These are phyloP conservation scores for Iphiclides podalirius DNA, from an alignment of 2,888 invertebrate genomes.

Conservation along the genomic window DNA sequence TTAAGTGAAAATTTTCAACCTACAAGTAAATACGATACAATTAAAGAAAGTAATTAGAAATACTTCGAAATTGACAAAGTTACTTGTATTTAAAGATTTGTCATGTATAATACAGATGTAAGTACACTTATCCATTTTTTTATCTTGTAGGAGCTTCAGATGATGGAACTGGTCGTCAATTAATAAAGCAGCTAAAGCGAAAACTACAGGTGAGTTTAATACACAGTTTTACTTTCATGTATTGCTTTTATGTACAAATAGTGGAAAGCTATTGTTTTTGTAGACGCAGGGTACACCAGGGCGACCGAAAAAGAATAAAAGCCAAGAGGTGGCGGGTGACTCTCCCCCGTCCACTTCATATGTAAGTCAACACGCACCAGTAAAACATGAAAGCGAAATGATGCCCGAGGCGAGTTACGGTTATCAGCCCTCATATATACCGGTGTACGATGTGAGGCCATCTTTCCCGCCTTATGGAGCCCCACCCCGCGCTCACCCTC, in stretches of 20 bases:
- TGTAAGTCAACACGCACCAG: conserved; percentile 44
- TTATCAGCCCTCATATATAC: conserved; percentile 51
- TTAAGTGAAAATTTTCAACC: too few relatives aligned
- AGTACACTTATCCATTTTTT: too few relatives aligned
- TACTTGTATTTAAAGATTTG: too few relatives aligned
- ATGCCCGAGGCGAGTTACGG: conserved; percentile 43
- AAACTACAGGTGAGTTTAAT: conserved; percentile 74
- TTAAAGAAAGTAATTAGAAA: too few relatives aligned
- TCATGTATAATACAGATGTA: too few relatives aligned
- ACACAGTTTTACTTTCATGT: too few relatives aligned
- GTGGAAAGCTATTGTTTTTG: conserved; percentile 6
- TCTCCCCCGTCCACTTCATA: conserved; percentile 66
- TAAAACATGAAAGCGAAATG: conserved; percentile 60
- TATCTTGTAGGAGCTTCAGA: conserved; percentile 49
- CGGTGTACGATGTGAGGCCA: conserved; percentile 38
- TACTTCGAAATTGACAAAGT: too few relatives aligned
- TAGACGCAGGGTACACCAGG: conserved; percentile 67
- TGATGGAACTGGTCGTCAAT: conserved; percentile 58
- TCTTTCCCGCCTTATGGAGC: conserved; percentile 32
- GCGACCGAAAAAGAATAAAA: conserved; percentile 69
- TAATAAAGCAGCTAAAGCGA: conserved; percentile 70
- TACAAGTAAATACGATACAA: too few relatives aligned
- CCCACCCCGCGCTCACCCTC: conserved; percentile 40
- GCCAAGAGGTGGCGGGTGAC: conserved; percentile 49
- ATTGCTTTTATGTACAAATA: neutral